Evolutionary conservation across 2,888 invertebrate genomes (phyloP).

Genomic region (Watsonalla cultraria): DNA sequence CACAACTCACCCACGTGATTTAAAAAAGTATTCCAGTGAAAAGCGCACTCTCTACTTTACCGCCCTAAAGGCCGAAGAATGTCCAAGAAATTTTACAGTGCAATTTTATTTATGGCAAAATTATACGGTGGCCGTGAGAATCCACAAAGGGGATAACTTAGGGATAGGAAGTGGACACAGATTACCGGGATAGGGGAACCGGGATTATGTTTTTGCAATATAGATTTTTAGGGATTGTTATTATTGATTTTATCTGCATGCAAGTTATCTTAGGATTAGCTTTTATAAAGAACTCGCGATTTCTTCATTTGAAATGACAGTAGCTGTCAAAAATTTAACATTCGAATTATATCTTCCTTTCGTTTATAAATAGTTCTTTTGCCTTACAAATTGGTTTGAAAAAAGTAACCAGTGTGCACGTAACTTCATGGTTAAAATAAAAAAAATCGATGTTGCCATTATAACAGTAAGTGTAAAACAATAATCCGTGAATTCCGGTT

Average conservation of each 20-base stretch:
- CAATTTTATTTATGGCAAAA: constrained; percentile 73
- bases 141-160: constrained; percentile 25
- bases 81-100: constrained; percentile 67
- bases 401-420: too few species aligned
- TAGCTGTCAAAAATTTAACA: background rate
- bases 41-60: constrained; percentile 22
- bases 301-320: background rate
- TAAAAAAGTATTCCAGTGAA: constrained; percentile 1
- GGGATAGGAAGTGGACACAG: constrained; percentile 6
- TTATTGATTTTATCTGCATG: constrained; percentile 2
- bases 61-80: constrained; percentile 22
- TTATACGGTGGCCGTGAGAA: constrained; percentile 71
- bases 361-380: too few species aligned
- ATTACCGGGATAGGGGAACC: constrained; percentile 5
- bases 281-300: background rate
- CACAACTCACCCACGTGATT: too few species aligned
- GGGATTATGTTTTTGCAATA: constrained; percentile 7
- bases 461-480: too few species aligned
- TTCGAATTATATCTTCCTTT: too few species aligned
- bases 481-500: too few species aligned
- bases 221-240: constrained; percentile 9
- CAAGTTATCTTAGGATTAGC: background rate
- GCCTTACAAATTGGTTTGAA: too few species aligned
- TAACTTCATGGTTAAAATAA: too few species aligned
- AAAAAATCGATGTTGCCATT: too few species aligned